Conservation (phyloP, 1,140 invertebrate species). For the Cyclargus thomasi region DNA sequence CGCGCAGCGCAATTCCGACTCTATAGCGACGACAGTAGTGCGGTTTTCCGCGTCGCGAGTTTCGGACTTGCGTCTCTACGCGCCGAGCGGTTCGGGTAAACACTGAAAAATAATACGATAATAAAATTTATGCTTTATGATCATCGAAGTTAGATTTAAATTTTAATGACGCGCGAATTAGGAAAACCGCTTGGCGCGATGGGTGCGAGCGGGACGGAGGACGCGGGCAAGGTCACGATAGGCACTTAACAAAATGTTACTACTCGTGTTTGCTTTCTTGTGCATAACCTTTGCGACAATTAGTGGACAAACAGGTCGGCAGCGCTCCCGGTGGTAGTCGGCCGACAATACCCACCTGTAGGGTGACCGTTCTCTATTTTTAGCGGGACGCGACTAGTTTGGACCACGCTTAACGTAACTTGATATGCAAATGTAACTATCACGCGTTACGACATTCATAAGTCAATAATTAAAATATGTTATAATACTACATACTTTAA, state of each 20-base stretch:
- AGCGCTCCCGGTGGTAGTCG: background rate
- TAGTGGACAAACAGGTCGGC: background rate
- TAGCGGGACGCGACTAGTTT: background rate
- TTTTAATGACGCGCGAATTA: conserved; percentile 31
- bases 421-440: background rate
- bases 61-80: background rate
- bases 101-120: conserved; percentile 38
- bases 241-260: conserved; percentile 42
- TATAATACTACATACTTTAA: background rate
- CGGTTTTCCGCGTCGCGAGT: background rate
- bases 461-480: background rate
- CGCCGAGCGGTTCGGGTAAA: background rate
- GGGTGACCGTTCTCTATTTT: background rate
- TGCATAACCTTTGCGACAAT: conserved; percentile 16
- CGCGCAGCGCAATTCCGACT: background rate
- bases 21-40: background rate
- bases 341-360: background rate
- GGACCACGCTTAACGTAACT: background rate
- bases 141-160: conserved; percentile 27
- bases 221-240: conserved; percentile 49
- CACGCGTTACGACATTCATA: background rate
- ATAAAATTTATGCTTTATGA: conserved; percentile 36
- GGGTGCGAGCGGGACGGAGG: conserved; percentile 42
- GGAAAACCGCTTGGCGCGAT: conserved; percentile 48
- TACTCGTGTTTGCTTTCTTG: conserved; percentile 17